Evolutionary conservation across 92 coral and sea anemone species (phyloP).

Genomic region (Bergia sp.): DNA sequence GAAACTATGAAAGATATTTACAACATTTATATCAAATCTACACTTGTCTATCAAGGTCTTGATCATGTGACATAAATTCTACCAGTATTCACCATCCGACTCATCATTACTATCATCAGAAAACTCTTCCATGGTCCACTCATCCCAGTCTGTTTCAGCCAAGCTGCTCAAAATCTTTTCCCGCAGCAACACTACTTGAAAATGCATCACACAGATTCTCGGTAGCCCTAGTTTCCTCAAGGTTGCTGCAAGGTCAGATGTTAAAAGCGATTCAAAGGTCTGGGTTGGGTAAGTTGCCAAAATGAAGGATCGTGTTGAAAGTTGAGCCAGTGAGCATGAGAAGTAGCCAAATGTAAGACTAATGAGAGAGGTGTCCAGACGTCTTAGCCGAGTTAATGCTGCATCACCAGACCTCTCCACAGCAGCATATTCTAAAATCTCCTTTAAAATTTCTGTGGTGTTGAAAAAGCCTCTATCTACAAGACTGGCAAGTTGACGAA

Average conservation of each 20-base stretch:
- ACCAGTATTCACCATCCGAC: constrained; percentile 85
- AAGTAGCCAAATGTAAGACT: constrained; percentile 67
- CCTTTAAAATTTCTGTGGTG: constrained; percentile 63
- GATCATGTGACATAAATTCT: neutral
- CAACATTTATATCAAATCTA: too few species aligned
- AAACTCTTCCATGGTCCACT: constrained; percentile 75
- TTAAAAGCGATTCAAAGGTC: constrained; percentile 55
- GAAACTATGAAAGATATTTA: too few species aligned
- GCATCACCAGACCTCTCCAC: constrained; percentile 53
- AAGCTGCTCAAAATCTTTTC: constrained; percentile 68
- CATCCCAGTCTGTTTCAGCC: constrained; percentile 78
- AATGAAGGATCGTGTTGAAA: constrained; percentile 67
- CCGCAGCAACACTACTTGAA: constrained; percentile 71
- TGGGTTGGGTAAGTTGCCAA: constrained; percentile 41
- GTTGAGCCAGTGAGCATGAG: constrained; percentile 65
- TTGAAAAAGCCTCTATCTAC: constrained; percentile 76
- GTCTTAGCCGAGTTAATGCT: constrained; percentile 54
- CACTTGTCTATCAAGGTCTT: too few species aligned
- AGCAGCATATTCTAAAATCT: constrained; percentile 68
- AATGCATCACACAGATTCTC: constrained; percentile 62
- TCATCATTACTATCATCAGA: constrained; percentile 81
- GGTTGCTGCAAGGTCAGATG: constrained; percentile 51
- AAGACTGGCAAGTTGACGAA: constrained; percentile 58
- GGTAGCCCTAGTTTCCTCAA: constrained; percentile 67
- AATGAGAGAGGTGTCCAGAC: constrained; percentile 55